Percentiles rank a stretch among this genome's conserved stretches.
These are phyloP conservation scores for Nymphicus hollandicus DNA, from an alignment of 2,113 vertebrate genomes.

Conservation along the genomic window DNA sequence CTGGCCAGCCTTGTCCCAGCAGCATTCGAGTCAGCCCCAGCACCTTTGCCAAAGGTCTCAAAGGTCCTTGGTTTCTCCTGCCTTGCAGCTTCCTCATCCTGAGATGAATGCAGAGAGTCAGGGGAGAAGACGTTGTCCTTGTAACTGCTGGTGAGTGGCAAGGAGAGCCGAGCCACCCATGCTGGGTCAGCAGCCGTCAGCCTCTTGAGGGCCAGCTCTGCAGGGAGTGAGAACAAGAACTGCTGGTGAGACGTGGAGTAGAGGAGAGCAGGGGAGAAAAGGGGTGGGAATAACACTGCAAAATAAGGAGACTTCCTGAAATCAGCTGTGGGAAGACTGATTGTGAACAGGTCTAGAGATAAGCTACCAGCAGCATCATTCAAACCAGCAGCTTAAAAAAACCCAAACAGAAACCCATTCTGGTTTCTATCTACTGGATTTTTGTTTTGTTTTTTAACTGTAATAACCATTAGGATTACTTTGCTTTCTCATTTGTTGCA, in stretches of 20 bases:
- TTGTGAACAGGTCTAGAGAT: background rate
- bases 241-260: background rate
- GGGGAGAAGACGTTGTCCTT: slow-evolving; percentile 90
- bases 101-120: slow-evolving; percentile 42
- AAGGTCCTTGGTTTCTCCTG: slow-evolving; percentile 81
- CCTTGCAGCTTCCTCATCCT: slow-evolving; percentile 16
- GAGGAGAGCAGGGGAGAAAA: background rate
- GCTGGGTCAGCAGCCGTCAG: slow-evolving; percentile 77
- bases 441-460: background rate
- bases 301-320: background rate
- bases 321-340: background rate
- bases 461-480: background rate
- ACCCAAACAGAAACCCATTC: background rate
- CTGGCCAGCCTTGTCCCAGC: slow-evolving; percentile 73
- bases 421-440: background rate
- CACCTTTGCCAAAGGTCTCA: slow-evolving; percentile 88
- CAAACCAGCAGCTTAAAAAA: background rate
- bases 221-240: background rate
- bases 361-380: background rate
- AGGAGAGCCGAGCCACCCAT: slow-evolving; percentile 89
- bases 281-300: accelerated
- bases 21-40: background rate
- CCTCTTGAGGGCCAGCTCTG: slow-evolving; percentile 75
- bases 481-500: background rate
- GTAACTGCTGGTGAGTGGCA: slow-evolving; percentile 84